Evolutionary conservation across 2,888 invertebrate species (phyloP).

Genomic region (Lithophane socia): DNA sequence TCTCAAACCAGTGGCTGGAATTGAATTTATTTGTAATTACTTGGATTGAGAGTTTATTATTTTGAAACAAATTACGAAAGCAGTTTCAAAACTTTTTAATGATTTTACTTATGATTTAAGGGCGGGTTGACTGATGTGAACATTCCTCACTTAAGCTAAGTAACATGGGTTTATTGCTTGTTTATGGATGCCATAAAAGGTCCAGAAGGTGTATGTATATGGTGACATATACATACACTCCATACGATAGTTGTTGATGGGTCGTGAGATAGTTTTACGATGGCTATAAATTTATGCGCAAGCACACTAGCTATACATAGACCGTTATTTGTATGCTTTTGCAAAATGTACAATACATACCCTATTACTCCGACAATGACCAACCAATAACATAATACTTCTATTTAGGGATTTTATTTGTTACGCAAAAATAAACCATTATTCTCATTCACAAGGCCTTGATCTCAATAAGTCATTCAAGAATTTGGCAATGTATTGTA

Average conservation of each 20-base stretch:
- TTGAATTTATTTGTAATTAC: constrained; percentile 60
- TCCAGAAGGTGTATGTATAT: not conserved
- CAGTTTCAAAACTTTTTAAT: constrained; percentile 36
- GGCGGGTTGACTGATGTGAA: not conserved
- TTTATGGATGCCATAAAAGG: constrained; percentile 32
- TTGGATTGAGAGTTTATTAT: constrained; percentile 43
- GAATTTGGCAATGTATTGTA: constrained; percentile 9
- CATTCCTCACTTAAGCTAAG: constrained; percentile 23
- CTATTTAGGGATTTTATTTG: constrained; percentile 28
- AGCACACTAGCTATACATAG: constrained; percentile 17
- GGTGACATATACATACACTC: not conserved
- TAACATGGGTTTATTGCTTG: constrained; percentile 31
- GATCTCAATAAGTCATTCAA: constrained; percentile 1
- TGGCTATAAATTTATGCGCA: constrained; percentile 47
- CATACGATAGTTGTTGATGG: constrained; percentile 36
- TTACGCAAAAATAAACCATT: constrained; percentile 11
- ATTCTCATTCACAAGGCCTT: not conserved
- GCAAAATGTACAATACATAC: not conserved
- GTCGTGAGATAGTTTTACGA: constrained; percentile 55
- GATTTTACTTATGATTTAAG: constrained; percentile 14
- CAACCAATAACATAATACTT: not conserved
- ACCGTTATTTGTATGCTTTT: not conserved
- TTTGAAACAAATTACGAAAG: constrained; percentile 36
- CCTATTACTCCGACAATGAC: not conserved
- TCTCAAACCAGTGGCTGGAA: constrained; percentile 32